Percentiles rank a stretch among this genome's conserved stretches.
Conservation (phyloP, 2,797 vertebrate species). For the Eospalax fontanierii region DNA sequence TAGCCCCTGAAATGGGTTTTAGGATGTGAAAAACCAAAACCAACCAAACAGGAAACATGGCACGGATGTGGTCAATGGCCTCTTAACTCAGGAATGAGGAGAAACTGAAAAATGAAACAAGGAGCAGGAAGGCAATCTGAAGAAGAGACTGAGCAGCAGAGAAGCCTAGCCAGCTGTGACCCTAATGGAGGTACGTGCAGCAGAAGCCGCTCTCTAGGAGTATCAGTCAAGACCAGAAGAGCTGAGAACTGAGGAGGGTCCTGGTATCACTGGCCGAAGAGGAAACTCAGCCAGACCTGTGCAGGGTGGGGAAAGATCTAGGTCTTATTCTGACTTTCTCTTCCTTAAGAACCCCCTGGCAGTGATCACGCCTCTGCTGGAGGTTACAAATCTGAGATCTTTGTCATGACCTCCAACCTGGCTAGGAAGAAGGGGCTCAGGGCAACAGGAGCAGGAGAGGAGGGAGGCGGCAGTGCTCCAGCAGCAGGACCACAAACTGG, state of each 20-base stretch:
- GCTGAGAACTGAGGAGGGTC: neutral
- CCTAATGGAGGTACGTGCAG: neutral
- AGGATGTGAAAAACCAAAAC: neutral
- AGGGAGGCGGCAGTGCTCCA: neutral
- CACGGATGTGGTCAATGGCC: neutral
- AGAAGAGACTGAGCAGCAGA: neutral
- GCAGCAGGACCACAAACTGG: neutral
- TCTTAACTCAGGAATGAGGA: neutral
- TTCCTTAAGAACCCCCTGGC: neutral
- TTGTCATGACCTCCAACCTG: rapidly evolving
- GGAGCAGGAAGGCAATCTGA: too few relatives aligned
- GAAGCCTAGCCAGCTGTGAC: neutral
- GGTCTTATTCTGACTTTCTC: rapidly evolving
- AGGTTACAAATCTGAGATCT: neutral
- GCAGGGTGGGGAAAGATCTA: neutral
- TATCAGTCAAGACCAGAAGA: neutral
- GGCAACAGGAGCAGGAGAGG: neutral
- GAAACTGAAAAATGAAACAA: neutral
- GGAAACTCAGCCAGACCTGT: slow-evolving; percentile 46
- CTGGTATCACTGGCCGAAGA: slow-evolving; percentile 61
- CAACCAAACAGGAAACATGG: neutral
- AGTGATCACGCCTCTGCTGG: neutral
- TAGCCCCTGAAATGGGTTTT: neutral
- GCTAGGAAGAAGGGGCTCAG: neutral
- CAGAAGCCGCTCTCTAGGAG: neutral